Evolutionary conservation across 2,113 vertebrate species (phyloP), one percentile per base, ranked within the genome.

Genomic region (Canis aureus): DNA sequence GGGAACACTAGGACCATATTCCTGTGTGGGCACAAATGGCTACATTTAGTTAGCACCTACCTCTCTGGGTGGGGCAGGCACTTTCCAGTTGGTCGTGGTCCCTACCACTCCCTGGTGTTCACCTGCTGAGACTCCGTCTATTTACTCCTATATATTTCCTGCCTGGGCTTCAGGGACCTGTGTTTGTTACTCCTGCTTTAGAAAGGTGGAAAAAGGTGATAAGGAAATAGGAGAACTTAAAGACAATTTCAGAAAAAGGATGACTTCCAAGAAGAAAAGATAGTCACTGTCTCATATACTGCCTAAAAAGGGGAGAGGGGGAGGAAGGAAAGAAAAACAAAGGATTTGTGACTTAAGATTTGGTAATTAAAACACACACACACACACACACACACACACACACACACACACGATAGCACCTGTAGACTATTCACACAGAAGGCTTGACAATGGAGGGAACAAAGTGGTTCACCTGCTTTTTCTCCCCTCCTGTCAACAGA

Each of bases 221-320:
- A 32, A 92, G 29, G 7, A 91, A 92, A 80, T n/a, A 89, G 53
- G 57, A 83, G n/a, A 67, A 57, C 32, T 73, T 53, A 91, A n/a
- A 64, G 53, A 95, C 83, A 55, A 93, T 62, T 85, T 16, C 20
- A 74, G 60, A 91, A 51, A 89, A 89, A 92, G 38, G 67, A 80
- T 83, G 43, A 11, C 19, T 78, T 88, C 85, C 66, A 89, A 73
- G 15, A 59, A 66, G 67, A 95, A 67, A 35, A 5, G 20, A 35
- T 35, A 51, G 35, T 69, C 51, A 25, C 12, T 60, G 5, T 35
- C n/a, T 83, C n/a, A 81, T n/a, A 60, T 20, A 67, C 1, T 91
- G 2, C 32, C 69, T 84, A 3, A 85, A 93, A 57, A 38, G 32
- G 23, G 29, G 15, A n/a, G 29, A 16, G 6, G 32, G 17, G 16